These are phyloP conservation scores for Opisthograptis luteolata DNA, from an alignment of 2,888 invertebrate species.

Conservation along the genomic window DNA sequence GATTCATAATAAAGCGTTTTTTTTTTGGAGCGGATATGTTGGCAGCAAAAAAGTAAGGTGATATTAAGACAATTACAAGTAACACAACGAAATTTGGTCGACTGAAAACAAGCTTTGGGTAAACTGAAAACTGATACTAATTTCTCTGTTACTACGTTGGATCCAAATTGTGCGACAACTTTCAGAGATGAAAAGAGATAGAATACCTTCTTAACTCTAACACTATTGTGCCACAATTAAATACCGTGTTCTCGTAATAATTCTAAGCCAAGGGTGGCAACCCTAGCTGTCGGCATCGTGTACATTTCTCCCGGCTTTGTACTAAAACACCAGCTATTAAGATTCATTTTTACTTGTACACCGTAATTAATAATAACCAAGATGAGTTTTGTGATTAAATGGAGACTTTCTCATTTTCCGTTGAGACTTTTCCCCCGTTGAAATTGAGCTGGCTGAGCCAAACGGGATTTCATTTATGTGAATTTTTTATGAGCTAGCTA, in stretches of 20 bases:
- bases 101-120: too few species aligned
- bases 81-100: too few species aligned
- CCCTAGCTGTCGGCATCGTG: slow-evolving; percentile 47
- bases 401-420: slow-evolving; percentile 41
- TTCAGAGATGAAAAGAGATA: too few species aligned
- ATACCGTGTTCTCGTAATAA: too few species aligned
- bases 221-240: background rate
- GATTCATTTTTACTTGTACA: slow-evolving; percentile 60
- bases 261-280: slow-evolving; percentile 5
- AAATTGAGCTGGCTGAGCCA: slow-evolving; percentile 31
- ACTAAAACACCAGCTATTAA: slow-evolving; percentile 64
- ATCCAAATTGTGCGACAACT: too few species aligned
- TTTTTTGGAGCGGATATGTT: too few species aligned
- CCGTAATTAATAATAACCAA: slow-evolving; percentile 42
- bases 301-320: slow-evolving; percentile 52
- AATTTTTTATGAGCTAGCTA: background rate
- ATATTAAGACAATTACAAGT: too few species aligned
- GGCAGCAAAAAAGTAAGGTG: too few species aligned
- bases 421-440: slow-evolving; percentile 39
- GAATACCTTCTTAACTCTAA: too few species aligned
- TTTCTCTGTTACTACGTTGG: too few species aligned
- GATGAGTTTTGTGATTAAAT: slow-evolving; percentile 44
- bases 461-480: slow-evolving; percentile 13
- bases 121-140: too few species aligned
- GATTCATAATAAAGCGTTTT: too few species aligned